Conservation (phyloP, 2,888 invertebrate species). For the Eumerus sabulonum region DNA sequence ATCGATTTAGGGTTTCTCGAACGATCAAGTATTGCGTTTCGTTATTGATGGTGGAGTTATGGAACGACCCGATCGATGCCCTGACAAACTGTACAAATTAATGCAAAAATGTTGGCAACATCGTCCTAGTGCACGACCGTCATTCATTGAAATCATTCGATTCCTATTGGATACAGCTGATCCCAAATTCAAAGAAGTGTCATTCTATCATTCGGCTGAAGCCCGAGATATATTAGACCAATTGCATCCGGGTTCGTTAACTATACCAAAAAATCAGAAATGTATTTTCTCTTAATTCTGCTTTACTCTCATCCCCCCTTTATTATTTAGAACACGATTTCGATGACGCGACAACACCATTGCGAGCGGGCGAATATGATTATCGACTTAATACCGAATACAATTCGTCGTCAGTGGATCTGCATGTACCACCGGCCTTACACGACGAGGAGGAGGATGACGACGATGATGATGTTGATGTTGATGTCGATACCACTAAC, state of each 20-base stretch:
- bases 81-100: conserved; percentile 91
- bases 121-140: conserved; percentile 87
- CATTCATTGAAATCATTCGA: conserved; percentile 90
- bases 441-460: conserved; percentile 70
- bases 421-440: conserved; percentile 75
- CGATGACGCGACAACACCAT: conserved; percentile 78
- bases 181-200: conserved; percentile 81
- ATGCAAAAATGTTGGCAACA: conserved; percentile 97
- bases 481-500: conserved; percentile 72
- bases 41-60: conserved; percentile 95
- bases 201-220: conserved; percentile 84
- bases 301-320: neutral
- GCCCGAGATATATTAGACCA: conserved; percentile 81
- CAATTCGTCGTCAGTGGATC: conserved; percentile 74
- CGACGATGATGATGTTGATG: conserved; percentile 72
- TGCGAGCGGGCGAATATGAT: conserved; percentile 77
- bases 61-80: conserved; percentile 97
- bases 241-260: conserved; percentile 73
- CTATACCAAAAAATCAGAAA: neutral
- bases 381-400: conserved; percentile 76
- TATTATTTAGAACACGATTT: conserved; percentile 72
- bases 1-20: conserved; percentile 87
- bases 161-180: conserved; percentile 84
- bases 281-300: conserved; percentile 1
- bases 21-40: conserved; percentile 94